Conservation (phyloP, 1,140 invertebrate species). For the Ctenoplectra terminalis region DNA sequence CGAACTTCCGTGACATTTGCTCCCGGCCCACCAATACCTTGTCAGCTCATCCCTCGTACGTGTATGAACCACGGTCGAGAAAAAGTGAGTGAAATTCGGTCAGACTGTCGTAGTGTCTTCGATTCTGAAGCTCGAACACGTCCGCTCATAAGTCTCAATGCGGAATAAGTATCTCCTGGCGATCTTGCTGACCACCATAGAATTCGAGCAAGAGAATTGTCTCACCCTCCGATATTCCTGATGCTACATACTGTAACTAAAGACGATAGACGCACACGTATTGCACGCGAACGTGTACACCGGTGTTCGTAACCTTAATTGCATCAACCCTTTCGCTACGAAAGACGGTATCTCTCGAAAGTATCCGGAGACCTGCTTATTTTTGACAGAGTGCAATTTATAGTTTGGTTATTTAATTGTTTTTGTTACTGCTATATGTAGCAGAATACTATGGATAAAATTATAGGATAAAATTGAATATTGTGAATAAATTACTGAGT, state of each 20-base stretch:
- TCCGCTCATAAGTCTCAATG: conserved; percentile 64
- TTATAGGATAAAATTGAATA: no score
- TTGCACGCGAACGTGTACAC: no score
- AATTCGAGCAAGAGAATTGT: conserved; percentile 18
- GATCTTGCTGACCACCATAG: conserved; percentile 51
- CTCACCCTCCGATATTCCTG: neutral
- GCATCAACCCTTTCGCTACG: no score
- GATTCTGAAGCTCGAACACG: conserved; percentile 61
- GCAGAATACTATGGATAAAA: no score
- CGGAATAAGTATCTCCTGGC: conserved; percentile 53
- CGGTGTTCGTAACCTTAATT: no score
- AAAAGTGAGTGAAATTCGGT: conserved; percentile 52
- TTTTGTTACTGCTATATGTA: no score
- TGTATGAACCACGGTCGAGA: neutral
- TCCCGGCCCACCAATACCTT: neutral
- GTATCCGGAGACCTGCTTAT: no score
- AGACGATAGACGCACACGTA: neutral
- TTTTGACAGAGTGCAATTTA: no score
- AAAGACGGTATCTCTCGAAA: no score
- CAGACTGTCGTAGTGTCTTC: conserved; percentile 19
- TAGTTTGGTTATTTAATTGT: no score
- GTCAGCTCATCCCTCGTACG: no score
- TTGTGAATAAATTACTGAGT: no score
- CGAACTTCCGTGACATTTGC: conserved; percentile 6
- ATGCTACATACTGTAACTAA: neutral